Evolutionary conservation across 2,113 vertebrate genomes (phyloP).

Genomic region (Seriola aureovittata): DNA sequence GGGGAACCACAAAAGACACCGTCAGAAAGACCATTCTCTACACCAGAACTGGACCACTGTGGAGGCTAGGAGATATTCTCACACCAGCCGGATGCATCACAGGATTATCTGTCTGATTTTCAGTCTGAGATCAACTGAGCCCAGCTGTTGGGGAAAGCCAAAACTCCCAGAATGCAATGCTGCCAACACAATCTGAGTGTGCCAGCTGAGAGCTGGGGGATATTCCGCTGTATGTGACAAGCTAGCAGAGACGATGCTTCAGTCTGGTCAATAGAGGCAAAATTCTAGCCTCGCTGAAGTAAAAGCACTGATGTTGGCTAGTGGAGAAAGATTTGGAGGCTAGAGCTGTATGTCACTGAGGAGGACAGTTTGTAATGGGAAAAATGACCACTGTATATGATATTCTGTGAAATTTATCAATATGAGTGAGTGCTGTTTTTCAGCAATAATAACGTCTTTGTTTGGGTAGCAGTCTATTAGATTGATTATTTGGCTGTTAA

Average conservation of each 20-base stretch:
- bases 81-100: conserved; percentile 64
- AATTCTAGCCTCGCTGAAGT: background rate
- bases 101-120: conserved; percentile 80
- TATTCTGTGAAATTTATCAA: conserved; percentile 11
- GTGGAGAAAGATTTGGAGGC: background rate
- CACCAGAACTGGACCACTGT: conserved; percentile 38
- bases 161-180: conserved; percentile 81
- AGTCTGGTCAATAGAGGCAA: conserved; percentile 45
- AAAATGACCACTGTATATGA: background rate
- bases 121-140: conserved; percentile 66
- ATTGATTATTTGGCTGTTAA: background rate
- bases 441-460: conserved; percentile 1
- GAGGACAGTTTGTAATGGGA: background rate
- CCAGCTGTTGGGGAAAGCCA: conserved; percentile 78
- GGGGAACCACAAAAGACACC: conserved; percentile 53
- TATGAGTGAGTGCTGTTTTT: conserved; percentile 5
- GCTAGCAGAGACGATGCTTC: conserved; percentile 18
- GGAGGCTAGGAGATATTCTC: conserved; percentile 46
- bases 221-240: conserved; percentile 52
- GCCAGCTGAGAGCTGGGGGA: conserved; percentile 54
- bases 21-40: conserved; percentile 36
- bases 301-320: conserved; percentile 15
- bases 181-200: conserved; percentile 69
- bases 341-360: background rate
- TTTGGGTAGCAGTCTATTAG: background rate